A percentile compares a stretch with the other conserved stretches of the same genome.
phyloP scores from a whole-genome alignment of 2,113 vertebrate genomes.

The Callionymus lyra region DNA sequence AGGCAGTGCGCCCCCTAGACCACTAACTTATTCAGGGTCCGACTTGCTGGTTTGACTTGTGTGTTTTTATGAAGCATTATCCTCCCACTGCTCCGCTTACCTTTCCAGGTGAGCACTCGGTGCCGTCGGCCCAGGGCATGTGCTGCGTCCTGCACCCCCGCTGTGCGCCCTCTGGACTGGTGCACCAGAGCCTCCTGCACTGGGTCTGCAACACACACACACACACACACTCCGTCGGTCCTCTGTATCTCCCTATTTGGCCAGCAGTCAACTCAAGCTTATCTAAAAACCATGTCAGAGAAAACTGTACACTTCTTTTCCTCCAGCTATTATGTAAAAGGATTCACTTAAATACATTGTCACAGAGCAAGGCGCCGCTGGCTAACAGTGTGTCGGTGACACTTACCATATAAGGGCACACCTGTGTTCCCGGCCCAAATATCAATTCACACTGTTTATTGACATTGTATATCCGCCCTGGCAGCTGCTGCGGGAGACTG shows the following conservation, averaged over 20 bases:
- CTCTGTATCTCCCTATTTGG: not conserved
- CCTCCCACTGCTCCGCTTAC: too few relatives aligned
- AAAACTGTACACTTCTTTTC: not conserved
- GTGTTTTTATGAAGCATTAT: too few relatives aligned
- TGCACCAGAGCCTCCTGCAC: slow-evolving; percentile 93
- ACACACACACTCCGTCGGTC: not conserved
- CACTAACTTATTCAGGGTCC: not conserved
- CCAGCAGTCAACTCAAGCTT: not conserved
- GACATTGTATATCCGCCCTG: slow-evolving; percentile 86
- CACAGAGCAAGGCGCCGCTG: slow-evolving; percentile 7
- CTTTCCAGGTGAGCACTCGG: slow-evolving; percentile 89
- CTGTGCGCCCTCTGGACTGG: slow-evolving; percentile 81
- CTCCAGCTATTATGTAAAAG: not conserved
- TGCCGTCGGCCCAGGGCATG: slow-evolving; percentile 96
- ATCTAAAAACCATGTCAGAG: not conserved
- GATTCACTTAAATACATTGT: slow-evolving; percentile 1
- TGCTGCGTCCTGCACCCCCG: slow-evolving; percentile 93
- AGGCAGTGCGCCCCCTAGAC: too few relatives aligned
- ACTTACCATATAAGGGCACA: slow-evolving; percentile 99
- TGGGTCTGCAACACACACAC: slow-evolving; percentile 72
- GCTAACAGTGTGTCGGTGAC: slow-evolving; percentile 1
- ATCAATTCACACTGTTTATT: slow-evolving; percentile 98
- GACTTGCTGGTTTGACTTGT: not conserved
- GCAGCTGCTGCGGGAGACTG: slow-evolving; percentile 81
- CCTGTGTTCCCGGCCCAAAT: slow-evolving; percentile 92